Evolutionary conservation across 1,140 invertebrate species (phyloP).

Genomic region (Hetaerina americana): DNA sequence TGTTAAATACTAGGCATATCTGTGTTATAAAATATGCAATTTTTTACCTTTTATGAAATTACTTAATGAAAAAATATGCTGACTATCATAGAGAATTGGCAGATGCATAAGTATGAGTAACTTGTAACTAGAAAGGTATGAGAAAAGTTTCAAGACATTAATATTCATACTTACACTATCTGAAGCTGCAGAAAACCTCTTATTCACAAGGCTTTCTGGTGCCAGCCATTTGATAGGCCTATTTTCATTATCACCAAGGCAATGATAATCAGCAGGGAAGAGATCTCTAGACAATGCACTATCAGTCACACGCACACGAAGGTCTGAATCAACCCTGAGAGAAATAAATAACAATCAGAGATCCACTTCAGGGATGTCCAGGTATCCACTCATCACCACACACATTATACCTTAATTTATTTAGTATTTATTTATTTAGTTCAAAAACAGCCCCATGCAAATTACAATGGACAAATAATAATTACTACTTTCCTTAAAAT

Average conservation of each 20-base stretch:
- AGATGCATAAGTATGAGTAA: not conserved
- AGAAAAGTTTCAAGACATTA: no score
- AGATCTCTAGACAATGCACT: slow-evolving; percentile 79
- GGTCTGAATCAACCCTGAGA: slow-evolving; percentile 59
- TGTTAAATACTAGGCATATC: no score
- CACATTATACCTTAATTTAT: no score
- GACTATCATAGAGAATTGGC: not conserved
- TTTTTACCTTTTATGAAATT: no score
- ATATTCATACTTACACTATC: slow-evolving; percentile 58
- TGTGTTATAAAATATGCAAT: slow-evolving; percentile 3
- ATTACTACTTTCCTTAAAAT: no score
- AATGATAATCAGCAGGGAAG: slow-evolving; percentile 91
- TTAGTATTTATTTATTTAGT: no score
- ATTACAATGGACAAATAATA: no score
- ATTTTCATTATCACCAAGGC: slow-evolving; percentile 87
- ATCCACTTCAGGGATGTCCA: no score
- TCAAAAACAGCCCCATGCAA: no score
- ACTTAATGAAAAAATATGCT: not conserved
- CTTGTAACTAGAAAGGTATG: not conserved
- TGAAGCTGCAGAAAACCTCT: slow-evolving; percentile 61
- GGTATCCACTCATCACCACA: no score
- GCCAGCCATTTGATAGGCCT: slow-evolving; percentile 92
- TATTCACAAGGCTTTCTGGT: slow-evolving; percentile 70
- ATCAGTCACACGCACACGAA: slow-evolving; percentile 78
- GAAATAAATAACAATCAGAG: no score